These are phyloP conservation scores for Quadroppia sp. DNA, from an alignment of 2,888 invertebrate species.

Conservation along the genomic window DNA sequence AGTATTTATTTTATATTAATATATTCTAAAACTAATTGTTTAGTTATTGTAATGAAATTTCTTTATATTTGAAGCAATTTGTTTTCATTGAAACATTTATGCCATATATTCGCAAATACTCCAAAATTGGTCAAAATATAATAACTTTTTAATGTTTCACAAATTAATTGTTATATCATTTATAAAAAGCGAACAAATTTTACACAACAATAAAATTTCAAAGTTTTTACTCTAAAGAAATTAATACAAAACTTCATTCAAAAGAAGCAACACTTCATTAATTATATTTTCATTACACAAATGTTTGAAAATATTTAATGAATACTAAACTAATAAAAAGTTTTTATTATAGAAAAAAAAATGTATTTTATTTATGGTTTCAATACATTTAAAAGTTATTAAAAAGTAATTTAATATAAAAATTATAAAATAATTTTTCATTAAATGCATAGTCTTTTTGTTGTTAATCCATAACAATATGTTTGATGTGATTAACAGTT, in stretches of 20 bases:
- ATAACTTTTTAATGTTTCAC: not conserved
- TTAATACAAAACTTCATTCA: constrained; percentile 3
- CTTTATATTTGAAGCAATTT: not conserved
- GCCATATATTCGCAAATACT: not conserved
- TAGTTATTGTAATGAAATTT: constrained; percentile 23
- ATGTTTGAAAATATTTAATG: not conserved
- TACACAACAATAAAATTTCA: constrained; percentile 10
- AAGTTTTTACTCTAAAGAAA: not conserved
- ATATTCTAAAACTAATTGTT: constrained; percentile 3
- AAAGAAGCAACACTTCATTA: constrained; percentile 27
- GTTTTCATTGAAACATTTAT: not conserved
- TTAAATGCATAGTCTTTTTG: not conserved
- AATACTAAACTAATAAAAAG: not conserved
- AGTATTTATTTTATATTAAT: not conserved
- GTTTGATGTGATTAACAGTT: constrained; percentile 1
- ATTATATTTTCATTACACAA: not conserved
- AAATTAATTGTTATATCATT: not conserved
- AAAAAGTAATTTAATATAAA: constrained; percentile 3
- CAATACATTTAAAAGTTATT: not conserved
- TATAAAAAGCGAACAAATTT: not conserved
- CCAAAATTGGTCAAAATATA: constrained; percentile 23
- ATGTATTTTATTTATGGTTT: not conserved
- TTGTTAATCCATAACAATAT: not conserved
- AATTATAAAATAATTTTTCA: not conserved
- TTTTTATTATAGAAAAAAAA: too few species aligned